Conservation (phyloP, 1,140 invertebrate genomes). For the Conus ventricosus region DNA sequence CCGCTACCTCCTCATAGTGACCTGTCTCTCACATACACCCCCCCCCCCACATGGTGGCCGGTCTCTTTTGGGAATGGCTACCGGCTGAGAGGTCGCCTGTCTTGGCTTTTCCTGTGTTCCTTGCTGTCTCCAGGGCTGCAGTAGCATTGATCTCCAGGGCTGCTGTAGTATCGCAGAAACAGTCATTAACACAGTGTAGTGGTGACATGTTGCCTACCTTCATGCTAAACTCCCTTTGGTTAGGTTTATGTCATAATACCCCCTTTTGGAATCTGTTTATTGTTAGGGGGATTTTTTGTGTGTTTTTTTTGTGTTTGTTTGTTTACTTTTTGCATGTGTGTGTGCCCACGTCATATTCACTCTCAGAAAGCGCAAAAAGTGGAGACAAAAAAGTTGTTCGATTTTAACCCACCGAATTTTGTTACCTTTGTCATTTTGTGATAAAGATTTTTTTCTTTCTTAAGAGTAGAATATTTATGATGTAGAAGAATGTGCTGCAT, state of each 20-base stretch:
- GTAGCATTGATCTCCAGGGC: neutral
- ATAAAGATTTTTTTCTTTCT: neutral
- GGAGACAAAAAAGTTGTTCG: neutral
- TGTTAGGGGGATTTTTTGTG: no score
- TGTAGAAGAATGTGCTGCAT: neutral
- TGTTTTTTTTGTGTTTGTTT: no score
- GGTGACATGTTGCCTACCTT: neutral
- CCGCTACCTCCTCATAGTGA: slow-evolving; percentile 65
- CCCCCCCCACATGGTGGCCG: neutral
- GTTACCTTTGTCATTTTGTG: neutral
- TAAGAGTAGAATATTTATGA: neutral
- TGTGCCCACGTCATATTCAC: no score
- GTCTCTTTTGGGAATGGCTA: neutral
- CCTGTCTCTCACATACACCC: neutral
- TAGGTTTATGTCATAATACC: no score
- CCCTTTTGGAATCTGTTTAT: no score
- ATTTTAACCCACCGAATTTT: neutral
- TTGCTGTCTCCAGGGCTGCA: no score
- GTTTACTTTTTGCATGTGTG: no score
- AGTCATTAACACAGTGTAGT: neutral
- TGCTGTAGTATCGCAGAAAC: no score
- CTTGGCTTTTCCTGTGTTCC: no score
- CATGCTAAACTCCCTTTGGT: neutral
- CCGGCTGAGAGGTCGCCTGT: no score
- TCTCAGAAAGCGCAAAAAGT: neutral